Evolutionary conservation across 2,113 vertebrate genomes (phyloP), one percentile per base, ranked within the genome.

Genomic region (Calidris pugnax): DNA sequence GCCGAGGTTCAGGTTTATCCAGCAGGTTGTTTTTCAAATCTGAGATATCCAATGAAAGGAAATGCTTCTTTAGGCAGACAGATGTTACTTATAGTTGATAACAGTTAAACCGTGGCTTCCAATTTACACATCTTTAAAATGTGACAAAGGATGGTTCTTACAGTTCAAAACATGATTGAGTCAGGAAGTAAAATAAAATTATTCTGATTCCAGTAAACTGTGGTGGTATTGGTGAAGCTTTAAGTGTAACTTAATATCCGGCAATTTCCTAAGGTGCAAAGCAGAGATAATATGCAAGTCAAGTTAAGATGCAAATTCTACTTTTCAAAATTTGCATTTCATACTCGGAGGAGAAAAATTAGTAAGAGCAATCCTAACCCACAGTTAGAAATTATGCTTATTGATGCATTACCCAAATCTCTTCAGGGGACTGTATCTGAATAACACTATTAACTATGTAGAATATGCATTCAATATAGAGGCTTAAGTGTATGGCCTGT

Each of bases 221-320:
- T 78, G 53, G 45, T 86, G 87, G 32, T 66, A 59, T 50, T 91
- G 69, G 47, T 59, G 51, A 64, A 87, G 77, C 69, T 94, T 55
- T 85, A 51, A 87, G 39, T 91, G 10, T 85, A 90, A 74, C 45
- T 69, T 77, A 66, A 24, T 94, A 91, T 73, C 75, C 79, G 53
- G 66, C 35, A 66, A 28, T 85, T 94, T 96, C 66, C 73, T 87
- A 91, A 93, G 91, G 95, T 95, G 95, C 92, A 86, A 80, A 85
- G 50, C 71, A 94, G 90, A 95, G 90, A 96, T 96, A 96, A 93
- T 90, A 53, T 6, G 2, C 67, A 56, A 96, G 74, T 87, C 81
- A 94, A 71, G 79, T 81, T 89, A 92, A 90, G 67, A 94, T 86
- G 90, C 75, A 96, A 95, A 96, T 97, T 88, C 85, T 90, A 18